Base-by-base conservation (phyloP, 2,888 invertebrate genomes). In the Stenodera caucasica region DNA sequence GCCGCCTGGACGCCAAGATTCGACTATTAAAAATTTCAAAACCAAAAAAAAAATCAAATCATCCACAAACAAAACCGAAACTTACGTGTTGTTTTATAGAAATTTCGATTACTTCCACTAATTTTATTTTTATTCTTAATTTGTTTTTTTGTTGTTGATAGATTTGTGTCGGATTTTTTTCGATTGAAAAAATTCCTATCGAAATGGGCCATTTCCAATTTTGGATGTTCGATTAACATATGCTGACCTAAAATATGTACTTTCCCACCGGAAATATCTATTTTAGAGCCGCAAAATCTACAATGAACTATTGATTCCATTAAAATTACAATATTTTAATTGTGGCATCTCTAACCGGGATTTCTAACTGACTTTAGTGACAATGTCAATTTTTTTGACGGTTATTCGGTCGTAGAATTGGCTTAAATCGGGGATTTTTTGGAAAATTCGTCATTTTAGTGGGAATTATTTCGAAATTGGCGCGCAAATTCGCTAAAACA, bases 1-100 rank as follows among this genome's bases (percentile, higher is more conserved):
- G 5, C 72, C 65, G 4, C 77, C 77, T n/a, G 73, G 72, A 57
- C 70, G 73, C 79, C 79, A 79, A 49, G 75, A 76, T 67, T 78
- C 78, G 57, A 78, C 78, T 78, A 60, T 51, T 63, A 65, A 63
- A 63, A 56, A 53, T 26, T 54, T 45, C 35, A 45, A 57, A 50
- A 30, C 18, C 7, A 2, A 8, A 55, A 30, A 30, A n/a, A 49
- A 18, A 18, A 12, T 14, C 35, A 53, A 54, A 14, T 14, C 9
- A 30, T 51, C 4, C 14, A 53, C 18, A 18, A 15, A 51, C 11
- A 49, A 45, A 52, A 53, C 23, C 26, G 35, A 8, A 29, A 29
- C 23, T 58, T 61, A 71, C 73, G 69, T 58, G 72, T 72, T 29
- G 74, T 72, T 69, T 70, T 73, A n/a, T 72, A 73, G 49, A 69